Percentiles rank a stretch among this genome's conserved stretches.
These are phyloP conservation scores for Phymanthus crucifer DNA, from an alignment of 92 coral and sea anemone genomes.

Conservation along the genomic window DNA sequence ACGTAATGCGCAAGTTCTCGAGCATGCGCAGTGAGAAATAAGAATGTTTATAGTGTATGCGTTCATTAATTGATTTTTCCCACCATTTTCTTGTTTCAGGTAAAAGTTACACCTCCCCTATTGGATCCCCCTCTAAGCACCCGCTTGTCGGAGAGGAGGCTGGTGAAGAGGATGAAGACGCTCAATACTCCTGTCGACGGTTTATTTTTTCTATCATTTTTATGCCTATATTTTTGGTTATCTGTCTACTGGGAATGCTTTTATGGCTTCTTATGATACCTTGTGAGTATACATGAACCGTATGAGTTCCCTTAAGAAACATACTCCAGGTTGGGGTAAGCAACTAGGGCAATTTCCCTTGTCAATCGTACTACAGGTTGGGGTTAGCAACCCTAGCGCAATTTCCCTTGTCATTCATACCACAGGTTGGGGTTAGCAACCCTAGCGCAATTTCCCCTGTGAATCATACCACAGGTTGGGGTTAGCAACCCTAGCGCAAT, in stretches of 20 bases:
- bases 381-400: no score
- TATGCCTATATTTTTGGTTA: constrained; percentile 76
- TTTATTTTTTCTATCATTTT: constrained; percentile 68
- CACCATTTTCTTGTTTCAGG: neutral
- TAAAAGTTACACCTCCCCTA: neutral
- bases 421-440: no score
- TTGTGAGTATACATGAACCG: constrained; percentile 54
- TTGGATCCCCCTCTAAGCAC: constrained; percentile 28
- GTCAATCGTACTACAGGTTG: no score
- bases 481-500: no score
- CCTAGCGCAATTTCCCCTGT: no score
- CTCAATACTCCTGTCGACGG: constrained; percentile 88
- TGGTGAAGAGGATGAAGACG: constrained; percentile 52
- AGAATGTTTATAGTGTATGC: no score
- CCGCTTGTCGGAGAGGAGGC: constrained; percentile 29
- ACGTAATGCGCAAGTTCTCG: no score
- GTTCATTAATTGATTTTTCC: neutral
- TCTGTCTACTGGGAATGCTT: constrained; percentile 70
- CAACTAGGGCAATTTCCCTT: no score
- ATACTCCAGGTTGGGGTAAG: no score
- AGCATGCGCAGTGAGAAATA: neutral
- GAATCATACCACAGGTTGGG: no score
- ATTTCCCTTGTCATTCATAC: no score
- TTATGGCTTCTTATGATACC: constrained; percentile 70
- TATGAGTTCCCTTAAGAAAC: no score